These are phyloP conservation scores for Brachypodius melanocephalos DNA, from an alignment of 2,113 vertebrate species.

Conservation along the genomic window DNA sequence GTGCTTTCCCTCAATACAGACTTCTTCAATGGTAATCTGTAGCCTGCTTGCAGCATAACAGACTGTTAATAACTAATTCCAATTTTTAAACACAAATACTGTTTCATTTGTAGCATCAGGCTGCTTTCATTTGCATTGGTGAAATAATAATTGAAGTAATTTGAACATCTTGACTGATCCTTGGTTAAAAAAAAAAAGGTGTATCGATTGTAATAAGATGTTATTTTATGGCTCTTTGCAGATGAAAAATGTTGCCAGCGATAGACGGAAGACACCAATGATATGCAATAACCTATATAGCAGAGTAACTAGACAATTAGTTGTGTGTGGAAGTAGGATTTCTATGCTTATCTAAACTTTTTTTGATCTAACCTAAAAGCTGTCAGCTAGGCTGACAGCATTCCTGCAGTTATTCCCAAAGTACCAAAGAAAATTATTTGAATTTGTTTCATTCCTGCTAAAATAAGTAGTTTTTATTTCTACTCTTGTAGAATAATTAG, in stretches of 20 bases:
- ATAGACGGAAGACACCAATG: neutral
- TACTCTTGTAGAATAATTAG: neutral
- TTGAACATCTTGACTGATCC: neutral
- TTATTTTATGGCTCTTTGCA: neutral
- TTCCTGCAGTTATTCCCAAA: neutral
- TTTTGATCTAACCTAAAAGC: neutral
- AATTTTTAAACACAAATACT: neutral
- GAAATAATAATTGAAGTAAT: neutral
- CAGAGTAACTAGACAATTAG: neutral
- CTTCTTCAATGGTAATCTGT: neutral
- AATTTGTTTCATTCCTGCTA: neutral
- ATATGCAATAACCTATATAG: neutral
- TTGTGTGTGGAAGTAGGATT: neutral
- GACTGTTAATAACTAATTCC: neutral
- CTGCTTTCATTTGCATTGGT: neutral
- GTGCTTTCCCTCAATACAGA: neutral
- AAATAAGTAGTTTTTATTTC: neutral
- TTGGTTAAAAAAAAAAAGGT: neutral
- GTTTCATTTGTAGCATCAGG: neutral
- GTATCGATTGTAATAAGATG: neutral
- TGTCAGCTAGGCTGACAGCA: neutral
- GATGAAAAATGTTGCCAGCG: neutral
- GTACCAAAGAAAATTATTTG: neutral
- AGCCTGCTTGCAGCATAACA: neutral
- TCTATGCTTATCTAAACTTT: neutral